These are phyloP conservation scores for Drepana arcuata DNA, from an alignment of 1,140 invertebrate genomes.

Conservation along the genomic window DNA sequence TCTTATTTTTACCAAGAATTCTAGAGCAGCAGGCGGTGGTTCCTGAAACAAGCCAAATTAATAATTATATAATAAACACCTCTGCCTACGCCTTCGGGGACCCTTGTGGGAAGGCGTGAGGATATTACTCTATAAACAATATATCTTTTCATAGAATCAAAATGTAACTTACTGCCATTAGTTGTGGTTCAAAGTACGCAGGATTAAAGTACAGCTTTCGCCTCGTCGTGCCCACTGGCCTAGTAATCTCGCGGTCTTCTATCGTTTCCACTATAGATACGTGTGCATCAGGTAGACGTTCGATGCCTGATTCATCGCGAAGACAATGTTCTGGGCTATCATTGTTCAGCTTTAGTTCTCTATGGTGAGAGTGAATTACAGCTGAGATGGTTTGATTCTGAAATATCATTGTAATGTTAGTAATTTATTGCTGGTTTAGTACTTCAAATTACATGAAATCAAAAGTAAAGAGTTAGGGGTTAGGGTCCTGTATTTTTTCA, in stretches of 20 bases:
- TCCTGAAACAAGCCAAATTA: conserved; percentile 74
- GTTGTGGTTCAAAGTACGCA: conserved; percentile 88
- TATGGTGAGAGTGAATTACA: conserved; percentile 75
- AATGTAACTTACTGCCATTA: conserved; percentile 84
- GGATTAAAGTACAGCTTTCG: conserved; percentile 90
- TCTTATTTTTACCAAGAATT: conserved; percentile 89
- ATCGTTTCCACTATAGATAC: conserved; percentile 87
- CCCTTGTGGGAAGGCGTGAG: too few species aligned
- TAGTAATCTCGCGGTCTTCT: conserved; percentile 77
- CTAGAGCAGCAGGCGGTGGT: conserved; percentile 87
- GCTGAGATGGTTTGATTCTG: conserved; percentile 78
- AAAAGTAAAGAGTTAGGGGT: too few species aligned
- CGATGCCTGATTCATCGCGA: conserved; percentile 73
- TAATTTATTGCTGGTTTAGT: too few species aligned
- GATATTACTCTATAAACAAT: too few species aligned
- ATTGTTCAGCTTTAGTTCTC: conserved; percentile 50
- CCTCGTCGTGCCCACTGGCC: conserved; percentile 77
- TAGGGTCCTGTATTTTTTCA: too few species aligned
- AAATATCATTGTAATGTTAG: too few species aligned
- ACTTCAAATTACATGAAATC: too few species aligned
- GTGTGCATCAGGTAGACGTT: conserved; percentile 85
- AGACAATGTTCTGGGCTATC: conserved; percentile 43
- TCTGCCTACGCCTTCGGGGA: too few species aligned
- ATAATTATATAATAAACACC: too few species aligned
- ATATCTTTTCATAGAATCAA: too few species aligned